Base-by-base conservation (phyloP, 30 jellyfish, hydroid and myxozoan species). In the Chrysaora quinquecirrha region DNA sequence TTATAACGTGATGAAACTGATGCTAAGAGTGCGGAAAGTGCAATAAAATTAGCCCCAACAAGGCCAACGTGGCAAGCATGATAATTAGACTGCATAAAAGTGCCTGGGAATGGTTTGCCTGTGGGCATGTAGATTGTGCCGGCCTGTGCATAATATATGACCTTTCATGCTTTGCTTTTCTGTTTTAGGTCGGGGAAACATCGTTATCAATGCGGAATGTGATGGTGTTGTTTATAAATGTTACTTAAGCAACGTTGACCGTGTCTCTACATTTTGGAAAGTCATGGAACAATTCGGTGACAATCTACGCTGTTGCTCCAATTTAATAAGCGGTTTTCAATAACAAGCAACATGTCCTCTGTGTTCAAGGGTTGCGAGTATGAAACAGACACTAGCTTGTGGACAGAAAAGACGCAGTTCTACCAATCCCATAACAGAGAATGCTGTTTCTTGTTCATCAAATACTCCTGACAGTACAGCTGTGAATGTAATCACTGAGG, bases 261-360 rank as follows among this genome's bases (percentile, higher is more conserved):
- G 94, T 7, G 96, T 90, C 0, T 90, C 97, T 9, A 66, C 87
- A 19, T 90, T 90, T 52, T 90, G 97, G 97, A 73, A 76, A 33
- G 90, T 85, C 19, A 66, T 90, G 82, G 96, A 90, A 50, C 97
- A 90, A 68, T 90, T 90, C 35, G 54, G 94, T 30, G 97, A 90
- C 89, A 90, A 78, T 69, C 75, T 90, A 31, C 81, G 96, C 18
- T 90, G 96, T 61, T 90, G 97, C 73, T 35, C 89, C 0, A 90
- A 90, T 75, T 30, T 90, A 46, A 29, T 83, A 24, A 84, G 96
- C 0, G 91, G 91, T 43, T 72, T 92, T 75, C 81, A 89, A 35
- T 60, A 75, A 60, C 91, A 73, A 35, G 24, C 87, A 1, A 54
- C 90, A 1, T 89, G 97, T 61, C 86, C 94, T 34, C 95, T 77